Evolutionary conservation across 2,113 vertebrate genomes (phyloP).

Genomic region (Glaucidium brasilianum): DNA sequence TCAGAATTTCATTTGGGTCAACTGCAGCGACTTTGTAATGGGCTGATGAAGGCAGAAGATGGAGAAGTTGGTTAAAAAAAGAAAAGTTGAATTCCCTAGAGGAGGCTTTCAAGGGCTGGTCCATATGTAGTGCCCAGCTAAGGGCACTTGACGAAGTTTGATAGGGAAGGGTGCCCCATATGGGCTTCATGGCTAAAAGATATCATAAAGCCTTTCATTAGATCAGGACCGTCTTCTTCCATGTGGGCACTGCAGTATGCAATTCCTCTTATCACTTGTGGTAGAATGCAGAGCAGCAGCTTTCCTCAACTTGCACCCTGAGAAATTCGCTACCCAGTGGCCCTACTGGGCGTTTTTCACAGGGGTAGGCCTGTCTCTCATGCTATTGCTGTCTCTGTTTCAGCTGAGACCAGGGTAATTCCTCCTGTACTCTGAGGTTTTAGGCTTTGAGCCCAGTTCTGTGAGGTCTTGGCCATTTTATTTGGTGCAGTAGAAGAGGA

Average conservation of each 20-base stretch:
- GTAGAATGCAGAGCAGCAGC: background rate
- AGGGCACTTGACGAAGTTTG: background rate
- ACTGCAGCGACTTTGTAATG: background rate
- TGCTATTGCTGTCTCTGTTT: rapidly evolving
- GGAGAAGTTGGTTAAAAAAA: background rate
- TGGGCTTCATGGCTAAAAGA: background rate
- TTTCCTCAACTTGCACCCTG: background rate
- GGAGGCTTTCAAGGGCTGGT: background rate
- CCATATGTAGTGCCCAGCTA: background rate
- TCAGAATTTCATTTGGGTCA: background rate
- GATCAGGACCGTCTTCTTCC: background rate
- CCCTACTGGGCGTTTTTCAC: background rate
- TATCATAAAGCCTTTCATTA: background rate
- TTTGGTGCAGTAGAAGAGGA: background rate
- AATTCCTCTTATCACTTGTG: background rate
- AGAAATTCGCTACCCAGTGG: background rate
- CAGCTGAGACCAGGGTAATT: background rate
- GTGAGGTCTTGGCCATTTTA: background rate
- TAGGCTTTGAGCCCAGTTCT: background rate
- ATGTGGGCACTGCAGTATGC: background rate
- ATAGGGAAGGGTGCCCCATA: background rate
- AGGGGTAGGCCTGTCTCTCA: background rate
- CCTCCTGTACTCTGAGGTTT: background rate
- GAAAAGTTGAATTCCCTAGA: background rate
- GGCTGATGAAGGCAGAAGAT: background rate